A percentile compares a stretch with the other conserved stretches of the same genome.
phyloP scores from a whole-genome alignment of 2,797 vertebrate species.

The Luscinia megarhynchos region DNA sequence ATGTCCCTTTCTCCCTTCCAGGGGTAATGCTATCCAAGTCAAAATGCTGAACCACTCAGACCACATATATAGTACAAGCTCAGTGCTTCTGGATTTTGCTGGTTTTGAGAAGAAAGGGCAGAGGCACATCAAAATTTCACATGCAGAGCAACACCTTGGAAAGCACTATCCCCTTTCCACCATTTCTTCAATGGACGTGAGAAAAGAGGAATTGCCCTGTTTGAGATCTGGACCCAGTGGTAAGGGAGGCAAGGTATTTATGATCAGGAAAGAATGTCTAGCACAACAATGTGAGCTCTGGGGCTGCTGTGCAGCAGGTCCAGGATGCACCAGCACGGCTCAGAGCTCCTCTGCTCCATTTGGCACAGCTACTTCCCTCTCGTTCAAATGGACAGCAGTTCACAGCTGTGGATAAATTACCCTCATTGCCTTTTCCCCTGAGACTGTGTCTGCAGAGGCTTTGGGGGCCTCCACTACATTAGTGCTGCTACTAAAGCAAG shows the following conservation, averaged over 20 bases:
- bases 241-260: background rate
- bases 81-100: background rate
- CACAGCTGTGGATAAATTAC: background rate
- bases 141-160: background rate
- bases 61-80: background rate
- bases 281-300: background rate
- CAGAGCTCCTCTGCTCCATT: background rate
- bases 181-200: background rate
- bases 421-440: background rate
- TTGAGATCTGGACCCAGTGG: background rate
- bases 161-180: background rate
- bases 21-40: background rate
- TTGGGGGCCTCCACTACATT: background rate
- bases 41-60: background rate
- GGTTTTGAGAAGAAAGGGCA: background rate
- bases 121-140: background rate
- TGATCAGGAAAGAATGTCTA: background rate
- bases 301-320: background rate
- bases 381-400: rapidly evolving
- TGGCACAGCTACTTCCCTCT: background rate
- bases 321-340: rapidly evolving
- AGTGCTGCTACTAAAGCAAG: background rate
- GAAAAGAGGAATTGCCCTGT: background rate
- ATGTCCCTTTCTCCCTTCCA: background rate
- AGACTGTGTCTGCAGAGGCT: background rate